Evolutionary conservation across 2,113 vertebrate genomes (phyloP), one percentile per base, ranked within the genome.

Genomic region (Acanthisitta chloris): DNA sequence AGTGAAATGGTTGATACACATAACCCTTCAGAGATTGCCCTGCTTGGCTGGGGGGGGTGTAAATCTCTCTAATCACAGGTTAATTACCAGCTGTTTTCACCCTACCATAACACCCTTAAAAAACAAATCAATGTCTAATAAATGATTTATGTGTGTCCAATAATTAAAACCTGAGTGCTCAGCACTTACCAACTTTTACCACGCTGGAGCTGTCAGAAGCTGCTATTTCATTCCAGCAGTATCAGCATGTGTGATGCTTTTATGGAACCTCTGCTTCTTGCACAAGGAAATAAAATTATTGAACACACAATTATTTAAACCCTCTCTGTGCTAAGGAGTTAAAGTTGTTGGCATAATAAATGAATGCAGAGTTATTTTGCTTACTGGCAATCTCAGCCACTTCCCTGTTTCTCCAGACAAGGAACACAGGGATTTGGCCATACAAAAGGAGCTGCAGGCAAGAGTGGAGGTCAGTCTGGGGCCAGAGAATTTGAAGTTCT

Each of bases 21-120:
- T 1, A 57, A 92, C 33, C n/a, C 49, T 79, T 88, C 85, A 81
- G 21, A 77, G 48, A 46, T 49, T 48, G 72, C 25, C 21, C 34
- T 67, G 72, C 65, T 88, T 92, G 90, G 54, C 90, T 85, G 92
- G 85, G 58, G 52, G 90, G 48, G 54, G 76, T 78, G 76, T 78
- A 80, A 87, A 95, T 95, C 86, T 93, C 49, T 95, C 90, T 91
- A 74, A 93, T 91, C 62, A 78, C 36, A 76, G 84, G 80, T 95
- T 95, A 94, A 97, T 96, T 96, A 95, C 83, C 93, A 92, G 90
- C 54, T 92, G 55, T 95, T 96, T 96, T 96, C 90, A 86, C 73
- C 76, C 87, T 58, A 66, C 73, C 66, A 80, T 87, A 91, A 96
- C 96, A 90, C 61, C 79, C 94, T 96, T 96, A 77, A 94, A 86